Evolutionary conservation across 2,888 invertebrate species (phyloP).

Genomic region (Drosophila dives): DNA sequence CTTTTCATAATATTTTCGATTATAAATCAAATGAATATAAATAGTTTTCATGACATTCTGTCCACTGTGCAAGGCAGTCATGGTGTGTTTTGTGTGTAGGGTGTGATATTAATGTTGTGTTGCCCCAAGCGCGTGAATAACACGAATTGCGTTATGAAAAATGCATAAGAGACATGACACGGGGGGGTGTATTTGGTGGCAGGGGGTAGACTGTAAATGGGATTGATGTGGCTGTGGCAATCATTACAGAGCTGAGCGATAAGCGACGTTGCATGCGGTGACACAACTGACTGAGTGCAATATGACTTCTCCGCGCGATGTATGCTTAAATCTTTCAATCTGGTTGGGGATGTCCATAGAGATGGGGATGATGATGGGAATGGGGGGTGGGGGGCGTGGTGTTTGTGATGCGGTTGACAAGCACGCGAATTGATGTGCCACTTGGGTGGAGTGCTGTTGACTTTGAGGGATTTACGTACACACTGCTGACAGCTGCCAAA

Average conservation of each 20-base stretch:
- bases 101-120: conserved; percentile 9
- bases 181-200: conserved; percentile 14
- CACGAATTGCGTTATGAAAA: conserved; percentile 63
- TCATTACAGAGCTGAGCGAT: conserved; percentile 78
- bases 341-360: not conserved
- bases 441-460: conserved; percentile 72
- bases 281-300: conserved; percentile 76
- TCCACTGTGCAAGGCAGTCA: conserved; percentile 36
- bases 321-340: conserved; percentile 28
- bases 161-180: conserved; percentile 47
- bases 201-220: not conserved
- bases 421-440: conserved; percentile 79
- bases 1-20: not conserved
- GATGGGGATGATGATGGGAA: not conserved
- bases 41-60: not conserved
- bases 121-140: conserved; percentile 46
- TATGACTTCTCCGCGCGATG: conserved; percentile 62
- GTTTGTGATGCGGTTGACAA: conserved; percentile 53
- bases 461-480: conserved; percentile 76
- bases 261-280: conserved; percentile 78
- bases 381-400: not conserved
- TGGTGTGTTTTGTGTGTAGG: not conserved
- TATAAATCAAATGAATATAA: not conserved
- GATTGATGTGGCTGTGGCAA: conserved; percentile 54
- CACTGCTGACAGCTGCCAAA: conserved; percentile 71